Evolutionary conservation across 2,888 invertebrate species (phyloP).

Genomic region (Tromatobia lineatoria): DNA sequence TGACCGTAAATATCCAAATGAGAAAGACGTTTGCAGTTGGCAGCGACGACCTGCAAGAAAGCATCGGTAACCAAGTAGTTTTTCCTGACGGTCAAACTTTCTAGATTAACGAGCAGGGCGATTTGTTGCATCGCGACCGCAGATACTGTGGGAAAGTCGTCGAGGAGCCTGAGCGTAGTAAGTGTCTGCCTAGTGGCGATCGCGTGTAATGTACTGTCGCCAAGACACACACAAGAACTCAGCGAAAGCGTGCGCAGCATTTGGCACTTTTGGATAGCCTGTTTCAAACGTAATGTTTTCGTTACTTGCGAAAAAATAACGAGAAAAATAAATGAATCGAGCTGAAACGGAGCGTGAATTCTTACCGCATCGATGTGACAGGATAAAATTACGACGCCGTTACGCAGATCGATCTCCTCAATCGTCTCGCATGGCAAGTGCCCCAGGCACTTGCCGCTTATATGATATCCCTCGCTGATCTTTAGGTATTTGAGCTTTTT

Average conservation of each 20-base stretch:
- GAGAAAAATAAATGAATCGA: constrained; percentile 13
- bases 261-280: constrained; percentile 76
- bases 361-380: constrained; percentile 76
- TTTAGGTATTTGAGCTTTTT: constrained; percentile 77
- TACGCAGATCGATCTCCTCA: constrained; percentile 76
- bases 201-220: constrained; percentile 72
- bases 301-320: background rate
- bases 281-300: background rate
- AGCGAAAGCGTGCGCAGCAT: constrained; percentile 76
- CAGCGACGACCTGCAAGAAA: constrained; percentile 86
- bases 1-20: constrained; percentile 75
- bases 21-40: constrained; percentile 75
- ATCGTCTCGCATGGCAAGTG: constrained; percentile 78
- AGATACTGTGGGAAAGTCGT: constrained; percentile 81
- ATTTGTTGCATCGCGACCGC: constrained; percentile 82
- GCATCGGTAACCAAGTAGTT: constrained; percentile 87
- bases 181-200: constrained; percentile 75
- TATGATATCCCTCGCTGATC: constrained; percentile 70
- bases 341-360: constrained; percentile 1
- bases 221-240: constrained; percentile 73
- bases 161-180: constrained; percentile 74
- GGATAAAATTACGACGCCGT: constrained; percentile 75
- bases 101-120: constrained; percentile 85
- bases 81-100: constrained; percentile 85
- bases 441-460: constrained; percentile 79